Base-by-base conservation (phyloP, 2,113 vertebrate species). In the Saccopteryx bilineata region DNA sequence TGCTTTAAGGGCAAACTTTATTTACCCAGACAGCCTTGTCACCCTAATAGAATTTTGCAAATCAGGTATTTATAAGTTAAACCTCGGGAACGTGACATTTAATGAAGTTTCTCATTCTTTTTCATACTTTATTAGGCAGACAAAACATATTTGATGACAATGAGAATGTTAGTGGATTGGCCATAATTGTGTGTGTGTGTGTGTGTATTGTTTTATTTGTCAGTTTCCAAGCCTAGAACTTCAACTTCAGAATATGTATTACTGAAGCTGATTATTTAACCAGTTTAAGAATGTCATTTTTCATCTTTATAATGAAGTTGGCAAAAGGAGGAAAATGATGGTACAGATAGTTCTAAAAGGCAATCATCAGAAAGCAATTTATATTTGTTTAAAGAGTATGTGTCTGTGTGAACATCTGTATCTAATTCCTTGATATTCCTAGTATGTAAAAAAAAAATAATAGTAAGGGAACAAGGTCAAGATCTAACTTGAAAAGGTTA, bases 81-180 rank as follows among this genome's bases (percentile, higher is more conserved):
- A 61, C 2, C 23, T 80, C 76, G 65, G 78, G 17, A 87, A 58
- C n/a, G 60, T 69, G 26, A 46, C 28, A 84, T 87, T 87, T 69
- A 95, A 78, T 58, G 33, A 93, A 54, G 21, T 74, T 60, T 93
- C 28, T 87, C 26, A 46, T 61, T 91, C 63, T 92, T 88, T 72
- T 81, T 81, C 28, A 72, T 31, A 75, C 31, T 65, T 61, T 65
- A 31, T 63, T 65, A 65, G 31, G 46, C n/a, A 66, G 54, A 63
- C 48, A 94, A 94, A 95, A 96, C 2, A 18, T 39, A n/a, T 54
- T 81, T 89, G 26, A 65, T 76, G n/a, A 46, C 33, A 71, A n/a
- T 31, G 46, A 87, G 11, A 87, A 54, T 39, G n/a, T 75, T 91
- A 75, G 33, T 56, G 69, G 23, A 12, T n/a, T 93, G 82, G 14